Evolutionary conservation across 2,888 invertebrate genomes (phyloP).

Genomic region (Pseudeuparius sepicola): DNA sequence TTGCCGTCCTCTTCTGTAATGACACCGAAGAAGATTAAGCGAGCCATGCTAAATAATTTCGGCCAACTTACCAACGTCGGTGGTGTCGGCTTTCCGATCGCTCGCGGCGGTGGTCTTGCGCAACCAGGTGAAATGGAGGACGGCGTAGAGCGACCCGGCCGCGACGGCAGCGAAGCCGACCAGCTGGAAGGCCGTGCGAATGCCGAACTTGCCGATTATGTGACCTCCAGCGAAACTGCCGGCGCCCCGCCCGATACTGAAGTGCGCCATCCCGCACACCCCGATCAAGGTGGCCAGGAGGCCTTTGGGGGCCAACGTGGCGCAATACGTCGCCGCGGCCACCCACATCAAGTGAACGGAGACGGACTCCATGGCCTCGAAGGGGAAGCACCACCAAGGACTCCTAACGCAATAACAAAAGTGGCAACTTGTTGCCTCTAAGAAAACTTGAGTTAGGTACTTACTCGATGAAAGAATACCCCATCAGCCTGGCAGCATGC

Average conservation of each 20-base stretch:
- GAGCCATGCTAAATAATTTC: no score
- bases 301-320: constrained; percentile 72
- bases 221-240: constrained; percentile 74
- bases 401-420: no score
- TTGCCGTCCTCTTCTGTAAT: constrained; percentile 6
- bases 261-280: constrained; percentile 79
- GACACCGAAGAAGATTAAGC: constrained; percentile 1
- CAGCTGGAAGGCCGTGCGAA: constrained; percentile 65
- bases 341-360: constrained; percentile 87
- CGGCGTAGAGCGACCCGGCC: constrained; percentile 59
- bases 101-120: no score
- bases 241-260: constrained; percentile 75
- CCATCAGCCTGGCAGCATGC: constrained; percentile 70
- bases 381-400: constrained; percentile 84
- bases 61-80: no score
- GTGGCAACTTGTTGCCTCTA: no score
- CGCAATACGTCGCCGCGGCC: constrained; percentile 80
- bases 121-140: constrained; percentile 64
- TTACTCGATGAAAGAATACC: constrained; percentile 80
- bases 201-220: constrained; percentile 64
- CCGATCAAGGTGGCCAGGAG: constrained; percentile 79
- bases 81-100: no score
- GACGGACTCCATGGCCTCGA: constrained; percentile 77
- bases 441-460: constrained; percentile 29
- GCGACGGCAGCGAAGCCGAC: constrained; percentile 67